These are phyloP conservation scores for Poecile atricapillus DNA, from an alignment of 2,113 vertebrate genomes.

Conservation along the genomic window DNA sequence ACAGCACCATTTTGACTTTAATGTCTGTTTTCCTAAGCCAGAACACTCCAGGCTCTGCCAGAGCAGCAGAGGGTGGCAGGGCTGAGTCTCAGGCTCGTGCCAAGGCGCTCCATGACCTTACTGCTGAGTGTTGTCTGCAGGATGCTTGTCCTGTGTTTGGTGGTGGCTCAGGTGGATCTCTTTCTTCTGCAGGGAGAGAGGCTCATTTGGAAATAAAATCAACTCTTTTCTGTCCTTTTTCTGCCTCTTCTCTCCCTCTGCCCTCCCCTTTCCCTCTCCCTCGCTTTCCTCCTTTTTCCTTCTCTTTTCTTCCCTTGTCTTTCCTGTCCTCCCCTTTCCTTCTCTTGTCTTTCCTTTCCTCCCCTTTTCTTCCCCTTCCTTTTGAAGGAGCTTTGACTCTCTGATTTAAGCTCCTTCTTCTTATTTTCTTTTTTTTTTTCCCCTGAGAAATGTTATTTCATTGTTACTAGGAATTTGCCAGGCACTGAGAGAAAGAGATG, in stretches of 20 bases:
- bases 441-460: not conserved
- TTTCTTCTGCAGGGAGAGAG: not conserved
- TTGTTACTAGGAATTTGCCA: conserved; percentile 11
- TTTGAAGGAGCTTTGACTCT: not conserved
- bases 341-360: not conserved
- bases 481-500: not conserved
- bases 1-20: not conserved
- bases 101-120: not conserved
- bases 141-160: rapidly evolving
- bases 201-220: not conserved
- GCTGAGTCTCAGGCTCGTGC: not conserved
- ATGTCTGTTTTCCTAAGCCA: not conserved
- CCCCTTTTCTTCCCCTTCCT: not conserved
- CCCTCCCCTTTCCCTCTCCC: not conserved
- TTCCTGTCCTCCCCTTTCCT: not conserved
- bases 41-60: not conserved
- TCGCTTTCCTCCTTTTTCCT: rapidly evolving
- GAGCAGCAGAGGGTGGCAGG: not conserved
- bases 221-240: not conserved
- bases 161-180: not conserved
- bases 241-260: not conserved
- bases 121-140: not conserved
- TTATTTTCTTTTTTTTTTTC: not conserved
- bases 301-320: not conserved
- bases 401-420: not conserved